phyloP scores from a whole-genome alignment of 92 coral and sea anemone genomes.

The Meandrina meandrites region DNA sequence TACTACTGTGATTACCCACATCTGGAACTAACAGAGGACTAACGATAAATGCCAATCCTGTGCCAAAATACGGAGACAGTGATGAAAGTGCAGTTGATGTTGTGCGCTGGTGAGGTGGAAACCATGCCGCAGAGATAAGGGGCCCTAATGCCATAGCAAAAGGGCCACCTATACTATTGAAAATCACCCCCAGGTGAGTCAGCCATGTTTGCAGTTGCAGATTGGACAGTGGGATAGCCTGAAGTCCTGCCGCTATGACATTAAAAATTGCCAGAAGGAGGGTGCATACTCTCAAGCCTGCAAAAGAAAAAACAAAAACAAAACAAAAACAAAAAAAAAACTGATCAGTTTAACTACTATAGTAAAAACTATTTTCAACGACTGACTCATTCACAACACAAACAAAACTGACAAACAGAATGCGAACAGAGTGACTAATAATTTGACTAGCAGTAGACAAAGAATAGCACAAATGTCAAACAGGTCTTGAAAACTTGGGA shows the following conservation, averaged over 20 bases:
- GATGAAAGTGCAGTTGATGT: conserved; percentile 91
- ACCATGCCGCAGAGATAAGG: conserved; percentile 91
- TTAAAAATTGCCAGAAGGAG: conserved; percentile 74
- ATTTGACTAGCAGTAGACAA: no score
- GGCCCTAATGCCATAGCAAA: conserved; percentile 94
- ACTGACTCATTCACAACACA: no score
- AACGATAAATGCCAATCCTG: conserved; percentile 78
- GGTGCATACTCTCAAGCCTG: conserved; percentile 80
- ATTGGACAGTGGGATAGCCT: conserved; percentile 68
- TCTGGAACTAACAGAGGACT: conserved; percentile 87
- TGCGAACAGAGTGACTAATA: no score
- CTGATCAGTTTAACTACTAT: no score
- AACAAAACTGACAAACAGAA: no score
- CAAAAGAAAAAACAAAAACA: neutral
- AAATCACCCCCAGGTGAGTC: conserved; percentile 74
- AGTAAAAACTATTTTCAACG: no score
- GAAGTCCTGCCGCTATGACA: conserved; percentile 74
- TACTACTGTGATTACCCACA: conserved; percentile 34
- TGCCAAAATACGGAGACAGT: conserved; percentile 80
- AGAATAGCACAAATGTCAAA: no score
- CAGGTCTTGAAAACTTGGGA: no score
- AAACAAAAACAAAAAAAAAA: no score
- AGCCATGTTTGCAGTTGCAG: conserved; percentile 45
- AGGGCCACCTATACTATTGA: conserved; percentile 86
- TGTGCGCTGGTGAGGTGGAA: conserved; percentile 90